Evolutionary conservation across 30 jellyfish, hydroid and myxozoan genomes (phyloP).

Genomic region (Pelagia noctiluca): DNA sequence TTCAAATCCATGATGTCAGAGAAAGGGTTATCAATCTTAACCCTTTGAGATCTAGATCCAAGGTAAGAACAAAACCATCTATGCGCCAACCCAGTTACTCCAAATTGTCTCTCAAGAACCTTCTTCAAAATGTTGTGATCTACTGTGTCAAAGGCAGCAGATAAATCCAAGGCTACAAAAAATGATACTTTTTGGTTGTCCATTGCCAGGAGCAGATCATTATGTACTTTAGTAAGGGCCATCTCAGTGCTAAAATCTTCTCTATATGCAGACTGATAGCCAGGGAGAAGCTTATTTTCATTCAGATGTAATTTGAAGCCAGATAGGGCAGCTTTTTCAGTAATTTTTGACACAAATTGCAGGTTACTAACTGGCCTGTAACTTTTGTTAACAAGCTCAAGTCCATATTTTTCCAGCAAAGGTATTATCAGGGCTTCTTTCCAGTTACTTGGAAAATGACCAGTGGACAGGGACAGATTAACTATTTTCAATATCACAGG

Average conservation of each 20-base stretch:
- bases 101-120: constrained; percentile 25
- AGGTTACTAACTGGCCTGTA: too few species aligned
- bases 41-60: constrained; percentile 13
- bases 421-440: constrained; percentile 13
- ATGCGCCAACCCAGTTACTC: constrained; percentile 19
- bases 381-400: too few species aligned
- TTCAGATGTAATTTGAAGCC: constrained; percentile 18
- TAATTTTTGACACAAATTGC: neutral
- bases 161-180: constrained; percentile 35
- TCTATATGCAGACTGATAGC: constrained; percentile 37
- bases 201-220: constrained; percentile 39
- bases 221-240: constrained; percentile 29
- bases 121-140: constrained; percentile 31
- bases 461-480: neutral
- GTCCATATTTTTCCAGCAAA: neutral
- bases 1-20: neutral
- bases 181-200: constrained; percentile 52
- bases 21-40: constrained; percentile 2
- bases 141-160: constrained; percentile 52
- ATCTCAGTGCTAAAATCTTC: constrained; percentile 38
- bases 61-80: constrained; percentile 13
- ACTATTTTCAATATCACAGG: neutral
- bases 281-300: constrained; percentile 22
- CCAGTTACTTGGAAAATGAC: neutral
- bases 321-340: constrained; percentile 44